A percentile compares a stretch with the other conserved stretches of the same genome.
Conservation (phyloP, 2,888 invertebrate species). For the Aphidius colemani region DNA sequence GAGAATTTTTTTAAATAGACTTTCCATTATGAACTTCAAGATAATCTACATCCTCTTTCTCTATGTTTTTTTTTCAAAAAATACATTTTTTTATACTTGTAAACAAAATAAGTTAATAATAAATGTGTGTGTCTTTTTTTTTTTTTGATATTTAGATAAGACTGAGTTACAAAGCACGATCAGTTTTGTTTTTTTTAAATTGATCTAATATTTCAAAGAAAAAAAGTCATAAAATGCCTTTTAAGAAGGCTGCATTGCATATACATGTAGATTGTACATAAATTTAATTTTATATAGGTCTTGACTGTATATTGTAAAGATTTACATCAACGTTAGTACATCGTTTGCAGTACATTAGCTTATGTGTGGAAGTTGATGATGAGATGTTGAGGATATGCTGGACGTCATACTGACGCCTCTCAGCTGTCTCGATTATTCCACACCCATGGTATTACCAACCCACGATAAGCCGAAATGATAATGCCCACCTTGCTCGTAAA, state of each 20-base stretch:
- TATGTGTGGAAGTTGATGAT: constrained; percentile 25
- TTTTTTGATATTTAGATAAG: neutral
- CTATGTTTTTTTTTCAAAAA: no score
- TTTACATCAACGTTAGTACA: constrained; percentile 43
- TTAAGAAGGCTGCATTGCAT: constrained; percentile 35
- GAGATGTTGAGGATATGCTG: neutral
- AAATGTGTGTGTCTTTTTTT: neutral
- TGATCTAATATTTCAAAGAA: constrained; percentile 43
- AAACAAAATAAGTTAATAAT: neutral
- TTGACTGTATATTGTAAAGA: no score
- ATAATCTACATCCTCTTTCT: no score
- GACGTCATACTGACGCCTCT: neutral
- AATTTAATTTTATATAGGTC: constrained; percentile 39
- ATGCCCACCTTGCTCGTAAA: neutral
- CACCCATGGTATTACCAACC: constrained; percentile 11
- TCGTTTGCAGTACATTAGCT: constrained; percentile 34
- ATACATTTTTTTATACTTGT: no score
- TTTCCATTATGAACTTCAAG: constrained; percentile 16
- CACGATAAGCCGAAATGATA: constrained; percentile 21
- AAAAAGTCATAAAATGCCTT: constrained; percentile 29
- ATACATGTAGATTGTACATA: constrained; percentile 29
- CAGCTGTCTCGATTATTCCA: neutral
- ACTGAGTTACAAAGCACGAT: neutral
- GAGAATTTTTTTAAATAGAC: constrained; percentile 37
- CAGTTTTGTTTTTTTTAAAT: no score